phyloP scores from a whole-genome alignment of 2,888 invertebrate species.

The Boloria euphrosyne region DNA sequence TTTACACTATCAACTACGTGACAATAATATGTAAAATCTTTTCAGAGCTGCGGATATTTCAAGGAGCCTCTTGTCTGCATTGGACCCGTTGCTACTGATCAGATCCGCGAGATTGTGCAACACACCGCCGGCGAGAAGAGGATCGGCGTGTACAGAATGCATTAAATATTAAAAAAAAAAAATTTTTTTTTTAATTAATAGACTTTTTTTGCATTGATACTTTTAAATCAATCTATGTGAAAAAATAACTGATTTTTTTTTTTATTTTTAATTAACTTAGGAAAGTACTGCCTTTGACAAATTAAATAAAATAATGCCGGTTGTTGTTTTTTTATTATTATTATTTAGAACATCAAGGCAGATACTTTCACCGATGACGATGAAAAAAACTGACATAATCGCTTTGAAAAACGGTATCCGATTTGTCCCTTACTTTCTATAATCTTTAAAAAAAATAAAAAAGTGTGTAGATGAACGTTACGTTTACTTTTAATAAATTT shows the following conservation, averaged over 20 bases:
- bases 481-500: slow-evolving; percentile 49
- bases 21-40: slow-evolving; percentile 18
- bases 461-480: slow-evolving; percentile 50
- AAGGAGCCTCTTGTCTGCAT: slow-evolving; percentile 94
- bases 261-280: neutral
- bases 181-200: neutral
- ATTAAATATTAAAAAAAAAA: slow-evolving; percentile 50
- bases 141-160: slow-evolving; percentile 84
- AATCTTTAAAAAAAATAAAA: slow-evolving; percentile 50
- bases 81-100: slow-evolving; percentile 91
- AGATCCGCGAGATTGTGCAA: slow-evolving; percentile 85
- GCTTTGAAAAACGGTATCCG: slow-evolving; percentile 71
- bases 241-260: neutral
- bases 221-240: neutral
- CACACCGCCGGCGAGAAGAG: slow-evolving; percentile 92
- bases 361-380: slow-evolving; percentile 48
- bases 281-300: slow-evolving; percentile 28
- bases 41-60: slow-evolving; percentile 94
- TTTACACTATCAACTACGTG: neutral
- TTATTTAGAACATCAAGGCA: slow-evolving; percentile 33
- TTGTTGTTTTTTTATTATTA: slow-evolving; percentile 9
- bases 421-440: slow-evolving; percentile 57
- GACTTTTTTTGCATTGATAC: neutral
- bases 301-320: too few relatives aligned
- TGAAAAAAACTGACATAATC: slow-evolving; percentile 52